Base-by-base conservation (phyloP, 1,140 invertebrate genomes). In the Drosophila gunungcola region DNA sequence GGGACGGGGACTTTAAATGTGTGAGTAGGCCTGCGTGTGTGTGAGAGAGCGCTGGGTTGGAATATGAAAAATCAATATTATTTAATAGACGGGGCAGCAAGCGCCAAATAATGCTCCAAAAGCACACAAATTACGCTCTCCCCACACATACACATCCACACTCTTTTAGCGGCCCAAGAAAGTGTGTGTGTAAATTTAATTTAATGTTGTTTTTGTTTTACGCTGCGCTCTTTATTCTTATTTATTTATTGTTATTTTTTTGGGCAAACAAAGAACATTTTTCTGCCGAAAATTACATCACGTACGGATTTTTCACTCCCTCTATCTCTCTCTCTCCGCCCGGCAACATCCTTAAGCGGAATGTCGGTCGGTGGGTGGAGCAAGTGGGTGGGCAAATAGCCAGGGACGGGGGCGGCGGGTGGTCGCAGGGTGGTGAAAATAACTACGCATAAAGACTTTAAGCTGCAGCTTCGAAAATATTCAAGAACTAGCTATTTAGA, bases 1-100 rank as follows among this genome's bases (percentile, higher is more conserved):
- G 16, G 16, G 16, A 86, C 63, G 32, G 54, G 48, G 62, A 27
- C 34, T 43, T 13, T 45, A 34, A 27, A 25, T 76, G 39, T 56
- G 51, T 78, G 67, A 53, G 77, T 75, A 34, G 52, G 67, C 46
- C 52, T 56, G 54, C 45, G 43, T 70, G 58, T 73, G 61, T 72
- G 76, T 76, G 67, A 61, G 51, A 56, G 75, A 81, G 72, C 56
- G 52, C 67, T 54, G 68, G 65, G 64, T 88, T 86, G 73, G 73
- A 80, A 90, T 90, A 83, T 79, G 88, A 90, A 83, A 91, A 83
- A 83, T 86, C 76, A 90, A 90, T 88, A 90, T 83, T 91, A 90
- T 88, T 88, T 80, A 90, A 90, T 75, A 90, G 82, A 78, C 77
- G 60, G 51, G 65, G 34, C 60, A 62, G 49, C 62, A 84, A 72